Evolutionary conservation across 2,888 invertebrate genomes (phyloP), one percentile per base, ranked within the genome.

Genomic region (Xestia c-nigrum): DNA sequence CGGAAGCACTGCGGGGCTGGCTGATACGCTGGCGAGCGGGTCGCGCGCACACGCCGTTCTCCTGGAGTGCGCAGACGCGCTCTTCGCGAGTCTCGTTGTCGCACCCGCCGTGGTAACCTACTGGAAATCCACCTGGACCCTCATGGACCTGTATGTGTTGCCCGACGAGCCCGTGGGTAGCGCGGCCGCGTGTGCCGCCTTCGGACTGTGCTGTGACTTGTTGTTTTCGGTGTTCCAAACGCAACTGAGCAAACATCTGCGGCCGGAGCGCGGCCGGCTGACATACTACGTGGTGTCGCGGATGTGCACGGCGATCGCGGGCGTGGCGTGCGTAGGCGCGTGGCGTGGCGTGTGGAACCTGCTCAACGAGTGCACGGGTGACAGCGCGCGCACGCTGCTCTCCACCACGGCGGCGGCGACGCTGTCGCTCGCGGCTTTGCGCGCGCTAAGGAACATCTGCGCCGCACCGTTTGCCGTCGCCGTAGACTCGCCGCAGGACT

Each of bases 281-380:
- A 96, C 97, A 70, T 98, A 97, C 93, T 98, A 98, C 90, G 92
- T 97, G 75, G 93, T 97, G 74, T 98, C 98, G 83, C 96, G 99
- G 74, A 85, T 98, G 47, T 99, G 98, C 93, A 98, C 99, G 31
- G 97, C 97, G 81, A 92, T 98, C 85, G 98, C 98, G 90, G 98
- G 98, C 14, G 97, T 98, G 88, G 98, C 98, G 82, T 98, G 98
- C 93, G 98, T 99, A 64, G 98, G 98, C 90, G 98, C 98, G 80
- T 99, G 99, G 99, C 97, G 99, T 14, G 99, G 99, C 2, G 97
- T 98, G 65, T 99, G 99, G 99, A 97, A 97, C 87, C 95, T 97
- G 69, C 97, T 98, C 89, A 98, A 98, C 91, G 96, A 97, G 91
- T 97, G 98, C 89, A 98, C 98, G 57, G 97, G 97, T 63, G 96